Percentiles rank a stretch among this genome's conserved stretches.
These are phyloP conservation scores for Epinotia bilunana DNA, from an alignment of 2,888 invertebrate species.

Conservation along the genomic window DNA sequence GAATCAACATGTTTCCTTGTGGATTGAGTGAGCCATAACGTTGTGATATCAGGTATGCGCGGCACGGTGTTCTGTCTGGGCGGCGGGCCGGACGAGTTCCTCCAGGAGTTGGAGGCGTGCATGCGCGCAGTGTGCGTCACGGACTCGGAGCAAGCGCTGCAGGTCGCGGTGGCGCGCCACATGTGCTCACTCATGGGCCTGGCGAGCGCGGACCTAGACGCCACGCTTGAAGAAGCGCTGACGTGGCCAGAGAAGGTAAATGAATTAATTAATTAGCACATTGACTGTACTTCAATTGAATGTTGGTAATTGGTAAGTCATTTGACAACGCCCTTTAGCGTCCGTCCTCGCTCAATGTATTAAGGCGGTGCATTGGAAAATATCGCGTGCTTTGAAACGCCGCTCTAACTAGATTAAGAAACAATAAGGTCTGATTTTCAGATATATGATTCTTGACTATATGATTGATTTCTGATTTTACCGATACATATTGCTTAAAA, in stretches of 20 bases:
- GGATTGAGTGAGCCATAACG: too few species aligned
- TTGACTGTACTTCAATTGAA: too few species aligned
- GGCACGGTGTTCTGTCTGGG: slow-evolving; percentile 67
- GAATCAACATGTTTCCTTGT: too few species aligned
- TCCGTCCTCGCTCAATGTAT: background rate
- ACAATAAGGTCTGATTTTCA: too few species aligned
- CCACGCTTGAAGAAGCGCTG: slow-evolving; percentile 50
- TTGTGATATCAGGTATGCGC: slow-evolving; percentile 54
- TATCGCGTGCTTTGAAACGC: too few species aligned
- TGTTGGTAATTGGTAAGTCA: background rate
- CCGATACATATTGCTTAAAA: too few species aligned
- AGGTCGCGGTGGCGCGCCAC: slow-evolving; percentile 60
- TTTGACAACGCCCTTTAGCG: background rate
- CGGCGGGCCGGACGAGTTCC: slow-evolving; percentile 59
- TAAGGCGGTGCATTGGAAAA: too few species aligned
- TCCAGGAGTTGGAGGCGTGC: slow-evolving; percentile 53
- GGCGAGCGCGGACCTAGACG: slow-evolving; percentile 44
- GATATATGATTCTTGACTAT: too few species aligned
- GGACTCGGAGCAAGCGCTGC: slow-evolving; percentile 55
- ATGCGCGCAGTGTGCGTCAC: slow-evolving; percentile 49
- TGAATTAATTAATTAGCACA: background rate
- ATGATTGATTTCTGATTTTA: too few species aligned
- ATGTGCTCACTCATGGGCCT: slow-evolving; percentile 60
- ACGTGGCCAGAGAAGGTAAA: slow-evolving; percentile 27
- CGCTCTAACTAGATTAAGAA: too few species aligned